Evolutionary conservation across 2,888 invertebrate species (phyloP), one percentile per base, ranked within the genome.

Genomic region (Lymantria monacha): DNA sequence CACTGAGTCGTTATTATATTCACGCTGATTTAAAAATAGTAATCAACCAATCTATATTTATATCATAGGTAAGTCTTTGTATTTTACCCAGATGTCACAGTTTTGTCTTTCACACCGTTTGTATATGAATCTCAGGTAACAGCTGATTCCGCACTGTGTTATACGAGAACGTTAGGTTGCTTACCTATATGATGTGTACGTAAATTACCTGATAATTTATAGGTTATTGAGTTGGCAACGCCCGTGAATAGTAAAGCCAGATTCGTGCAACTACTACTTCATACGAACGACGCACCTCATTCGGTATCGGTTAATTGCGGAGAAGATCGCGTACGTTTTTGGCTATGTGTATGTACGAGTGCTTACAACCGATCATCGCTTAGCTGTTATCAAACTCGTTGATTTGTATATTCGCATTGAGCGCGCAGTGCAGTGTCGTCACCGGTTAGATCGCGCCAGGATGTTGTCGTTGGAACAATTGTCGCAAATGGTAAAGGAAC

Each of bases 401-500:
- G 79, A 81, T 83, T 86, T 81, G 79, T 82, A 74, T 77, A 83
- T 81, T 86, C 82, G 79, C 76, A 74, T 79, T 74, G 78, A 77
- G 79, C 74, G 77, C 81, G 75, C 83, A 86, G 88, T 86, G 82
- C 83, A 86, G 84, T 85, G 80, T 80, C 76, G 80, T 76, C 84
- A 77, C 66, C 77, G 79, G 74, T 55, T 76, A 81, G 75, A 79
- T 65, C 79, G 76, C 78, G 86, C 79, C 86, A 89, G 89, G 87
- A 92, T 91, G 92, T 88, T 87, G 76, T 81, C 88, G 76, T 82
- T 85, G 82, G 86, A 87, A 72, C 88, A 88, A 86, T 87, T 92
- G 85, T 79, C 83, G 69, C 81, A 76, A 79, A 82, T 82, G 74
- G 85, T 89, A 68, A 82, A 83, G 72, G 81, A 83, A 69, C 90